Evolutionary conservation across 2,888 invertebrate genomes (phyloP).

Genomic region (Acanthosepion lycidas): DNA sequence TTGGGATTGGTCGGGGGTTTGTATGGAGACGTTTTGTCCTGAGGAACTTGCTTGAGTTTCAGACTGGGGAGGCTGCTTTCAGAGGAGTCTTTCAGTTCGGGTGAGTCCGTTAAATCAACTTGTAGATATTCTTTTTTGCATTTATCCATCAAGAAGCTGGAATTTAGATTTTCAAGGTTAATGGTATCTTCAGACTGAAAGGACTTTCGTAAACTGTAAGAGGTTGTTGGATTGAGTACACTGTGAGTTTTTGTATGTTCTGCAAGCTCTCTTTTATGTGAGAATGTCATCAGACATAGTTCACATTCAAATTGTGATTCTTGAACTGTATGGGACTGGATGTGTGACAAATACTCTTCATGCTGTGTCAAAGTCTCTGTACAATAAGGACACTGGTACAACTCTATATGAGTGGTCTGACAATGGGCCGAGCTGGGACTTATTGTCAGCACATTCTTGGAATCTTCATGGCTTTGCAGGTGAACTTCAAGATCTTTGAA

Average conservation of each 20-base stretch:
- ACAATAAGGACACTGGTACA: background rate
- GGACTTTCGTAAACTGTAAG: background rate
- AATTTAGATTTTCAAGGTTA: background rate
- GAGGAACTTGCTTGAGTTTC: background rate
- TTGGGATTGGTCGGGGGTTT: background rate
- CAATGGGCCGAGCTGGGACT: too few species aligned
- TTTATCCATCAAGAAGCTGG: background rate
- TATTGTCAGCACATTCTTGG: background rate
- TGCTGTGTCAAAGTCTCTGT: background rate
- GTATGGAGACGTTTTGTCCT: background rate
- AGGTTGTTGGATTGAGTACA: background rate
- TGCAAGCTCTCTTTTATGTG: background rate
- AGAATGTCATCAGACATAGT: background rate
- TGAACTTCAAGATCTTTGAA: background rate
- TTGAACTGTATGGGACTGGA: background rate
- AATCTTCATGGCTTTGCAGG: background rate
- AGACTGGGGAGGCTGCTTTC: background rate
- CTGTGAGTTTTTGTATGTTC: conserved; percentile 13
- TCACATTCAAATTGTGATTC: background rate
- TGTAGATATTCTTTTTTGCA: conserved; percentile 34
- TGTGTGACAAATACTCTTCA: background rate
- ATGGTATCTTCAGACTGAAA: background rate
- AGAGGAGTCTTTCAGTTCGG: background rate
- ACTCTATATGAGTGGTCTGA: background rate
- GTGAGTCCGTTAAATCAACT: background rate